Conservation (phyloP, 2,888 invertebrate species). For the Dolomedes plantarius region DNA sequence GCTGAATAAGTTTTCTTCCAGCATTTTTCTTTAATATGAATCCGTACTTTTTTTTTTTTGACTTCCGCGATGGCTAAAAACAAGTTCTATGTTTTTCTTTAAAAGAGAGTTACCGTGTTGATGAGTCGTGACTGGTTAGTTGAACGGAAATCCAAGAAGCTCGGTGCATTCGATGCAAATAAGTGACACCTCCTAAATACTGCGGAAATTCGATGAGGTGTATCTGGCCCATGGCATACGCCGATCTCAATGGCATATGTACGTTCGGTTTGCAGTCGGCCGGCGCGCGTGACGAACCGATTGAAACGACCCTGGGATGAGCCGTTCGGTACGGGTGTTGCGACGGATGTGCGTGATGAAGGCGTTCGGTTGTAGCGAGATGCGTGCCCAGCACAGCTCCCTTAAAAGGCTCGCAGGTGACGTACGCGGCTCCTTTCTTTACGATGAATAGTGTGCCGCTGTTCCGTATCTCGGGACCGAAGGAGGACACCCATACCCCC, state of each 20-base stretch:
- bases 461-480: background rate
- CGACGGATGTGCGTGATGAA: constrained; percentile 22
- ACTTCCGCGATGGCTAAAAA: no score
- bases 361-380: constrained; percentile 13
- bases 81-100: no score
- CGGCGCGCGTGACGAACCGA: constrained; percentile 6
- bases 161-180: no score
- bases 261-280: no score
- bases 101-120: no score
- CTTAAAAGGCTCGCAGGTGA: background rate
- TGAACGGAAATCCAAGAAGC: no score
- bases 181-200: no score
- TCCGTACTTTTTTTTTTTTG: no score
- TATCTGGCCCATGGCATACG: background rate
- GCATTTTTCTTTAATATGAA: no score
- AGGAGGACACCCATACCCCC: constrained; percentile 42
- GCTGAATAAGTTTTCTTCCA: no score
- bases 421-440: background rate
- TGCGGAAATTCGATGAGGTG: background rate
- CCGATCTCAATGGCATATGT: no score
- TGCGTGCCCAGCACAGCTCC: background rate
- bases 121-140: no score
- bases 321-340: background rate
- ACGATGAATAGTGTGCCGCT: constrained; percentile 1
- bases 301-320: constrained; percentile 50